Conservation (phyloP, 2,888 invertebrate species). For the Fabriciana adippe region DNA sequence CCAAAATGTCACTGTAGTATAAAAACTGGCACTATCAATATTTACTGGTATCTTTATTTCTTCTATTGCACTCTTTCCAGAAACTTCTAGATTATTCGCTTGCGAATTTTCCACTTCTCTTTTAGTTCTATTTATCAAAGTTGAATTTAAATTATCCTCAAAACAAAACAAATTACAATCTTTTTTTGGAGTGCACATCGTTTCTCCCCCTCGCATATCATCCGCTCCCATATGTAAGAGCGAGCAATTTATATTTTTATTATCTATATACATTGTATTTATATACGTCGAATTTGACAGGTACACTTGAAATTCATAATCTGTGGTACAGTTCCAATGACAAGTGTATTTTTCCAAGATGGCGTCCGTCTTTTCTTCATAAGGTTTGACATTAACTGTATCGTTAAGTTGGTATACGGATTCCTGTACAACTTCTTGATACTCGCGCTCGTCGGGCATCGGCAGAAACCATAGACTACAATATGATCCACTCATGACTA, state of each 20-base stretch:
- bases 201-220: conserved; percentile 52
- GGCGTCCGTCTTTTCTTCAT: conserved; percentile 44
- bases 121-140: conserved; percentile 40
- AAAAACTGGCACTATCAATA: conserved; percentile 63
- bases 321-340: conserved; percentile 64
- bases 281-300: conserved; percentile 60
- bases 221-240: conserved; percentile 61
- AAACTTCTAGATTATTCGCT: conserved; percentile 33
- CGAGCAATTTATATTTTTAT: conserved; percentile 59
- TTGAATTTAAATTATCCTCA: conserved; percentile 47
- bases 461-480: conserved; percentile 86
- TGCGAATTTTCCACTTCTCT: conserved; percentile 40
- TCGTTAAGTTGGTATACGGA: conserved; percentile 67
- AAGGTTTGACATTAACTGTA: conserved; percentile 56
- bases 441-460: conserved; percentile 42
- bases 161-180: conserved; percentile 65
- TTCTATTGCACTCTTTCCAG: conserved; percentile 40
- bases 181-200: conserved; percentile 56
- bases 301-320: conserved; percentile 56
- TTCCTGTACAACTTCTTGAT: conserved; percentile 49
- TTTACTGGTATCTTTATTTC: conserved; percentile 33
- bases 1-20: conserved; percentile 86
- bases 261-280: conserved; percentile 61
- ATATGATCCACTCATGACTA: conserved; percentile 85
- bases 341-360: conserved; percentile 61